Evolutionary conservation across 1,140 invertebrate species (phyloP), one percentile per base, ranked within the genome.

Genomic region (Drosophila pandora): DNA sequence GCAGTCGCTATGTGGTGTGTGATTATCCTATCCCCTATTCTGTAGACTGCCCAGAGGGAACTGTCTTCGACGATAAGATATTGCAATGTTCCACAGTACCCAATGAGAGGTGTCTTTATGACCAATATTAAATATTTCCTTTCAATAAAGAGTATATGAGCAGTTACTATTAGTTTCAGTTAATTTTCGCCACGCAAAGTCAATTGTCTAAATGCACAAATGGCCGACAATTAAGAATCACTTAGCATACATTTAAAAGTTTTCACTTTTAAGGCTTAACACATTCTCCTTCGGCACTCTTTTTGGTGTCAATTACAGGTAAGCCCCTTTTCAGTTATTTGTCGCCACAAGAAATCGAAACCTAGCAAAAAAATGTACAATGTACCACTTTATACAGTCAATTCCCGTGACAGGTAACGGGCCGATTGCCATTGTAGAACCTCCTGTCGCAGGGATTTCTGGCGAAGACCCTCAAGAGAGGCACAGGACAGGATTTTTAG

Each of bases 381-480:
- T 82, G 79, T 79, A 64, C 78, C 82, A 87, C 83, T 87, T 82
- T 82, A 78, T 70, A 76, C 70, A 78, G 71, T 32, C 54, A 53
- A 73, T 58, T 80, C 74, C 74, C 64, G 37, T 56, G 61, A 57
- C 74, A 77, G 54, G 58, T 55, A 71, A 63, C 79, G 77, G 73
- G 64, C 41, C 56, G 78, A 59, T 70, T 70, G 74, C 58, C 59
- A 77, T 77, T 77, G 52, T 62, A 64, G 34, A 64, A 55, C 47
- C 57, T 67, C 30, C 55, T 50, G 17, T 23, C 48, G 37, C 50
- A 64, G 28, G 63, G 63, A 67, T 64, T 67, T 39, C 34, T 8
- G 12, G 1, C 4, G 81, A 85, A 85, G 83, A 65, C 81, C 61
- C 60, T 83, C 69, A 78, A 74, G 59, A 64, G 57, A 30, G 39